Percentiles rank a stretch among this genome's conserved stretches.
Evolutionary conservation across 2,888 invertebrate genomes (phyloP).

Genomic region (Sinohyriopsis cumingii): DNA sequence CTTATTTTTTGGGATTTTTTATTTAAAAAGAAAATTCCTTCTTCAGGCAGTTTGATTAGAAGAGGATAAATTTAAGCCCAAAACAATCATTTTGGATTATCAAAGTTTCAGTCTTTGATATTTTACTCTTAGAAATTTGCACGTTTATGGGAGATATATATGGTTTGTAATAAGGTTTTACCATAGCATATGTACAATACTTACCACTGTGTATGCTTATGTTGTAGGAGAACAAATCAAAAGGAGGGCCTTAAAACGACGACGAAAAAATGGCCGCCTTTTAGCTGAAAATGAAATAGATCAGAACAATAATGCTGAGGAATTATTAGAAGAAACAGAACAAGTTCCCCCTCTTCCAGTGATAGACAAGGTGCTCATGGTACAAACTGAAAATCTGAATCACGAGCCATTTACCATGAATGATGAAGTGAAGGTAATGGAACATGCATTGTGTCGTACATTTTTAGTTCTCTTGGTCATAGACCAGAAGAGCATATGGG

Average conservation of each 20-base stretch:
- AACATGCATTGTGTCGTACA: background rate
- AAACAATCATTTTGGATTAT: too few species aligned
- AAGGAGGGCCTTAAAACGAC: constrained; percentile 7
- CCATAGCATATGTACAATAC: too few species aligned
- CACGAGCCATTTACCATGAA: constrained; percentile 91
- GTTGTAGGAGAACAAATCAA: constrained; percentile 8
- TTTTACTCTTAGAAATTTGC: too few species aligned
- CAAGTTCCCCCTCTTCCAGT: constrained; percentile 8
- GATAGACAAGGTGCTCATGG: constrained; percentile 80
- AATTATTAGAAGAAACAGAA: background rate
- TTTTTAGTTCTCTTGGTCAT: too few species aligned
- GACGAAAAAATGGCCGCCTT: constrained; percentile 11
- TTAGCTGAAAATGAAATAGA: constrained; percentile 4
- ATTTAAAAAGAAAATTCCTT: too few species aligned
- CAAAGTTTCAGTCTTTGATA: too few species aligned
- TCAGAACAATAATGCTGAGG: background rate
- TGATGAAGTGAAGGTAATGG: constrained; percentile 89
- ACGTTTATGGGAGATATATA: too few species aligned
- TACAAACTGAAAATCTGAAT: constrained; percentile 92
- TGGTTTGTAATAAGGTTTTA: too few species aligned
- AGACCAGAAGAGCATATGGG: too few species aligned
- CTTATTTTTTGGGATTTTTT: too few species aligned
- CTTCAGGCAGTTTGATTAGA: too few species aligned
- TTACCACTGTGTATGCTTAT: background rate
- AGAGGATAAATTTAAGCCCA: too few species aligned